Evolutionary conservation across 1,140 invertebrate species (phyloP).

Genomic region (Drosophila ironensis): DNA sequence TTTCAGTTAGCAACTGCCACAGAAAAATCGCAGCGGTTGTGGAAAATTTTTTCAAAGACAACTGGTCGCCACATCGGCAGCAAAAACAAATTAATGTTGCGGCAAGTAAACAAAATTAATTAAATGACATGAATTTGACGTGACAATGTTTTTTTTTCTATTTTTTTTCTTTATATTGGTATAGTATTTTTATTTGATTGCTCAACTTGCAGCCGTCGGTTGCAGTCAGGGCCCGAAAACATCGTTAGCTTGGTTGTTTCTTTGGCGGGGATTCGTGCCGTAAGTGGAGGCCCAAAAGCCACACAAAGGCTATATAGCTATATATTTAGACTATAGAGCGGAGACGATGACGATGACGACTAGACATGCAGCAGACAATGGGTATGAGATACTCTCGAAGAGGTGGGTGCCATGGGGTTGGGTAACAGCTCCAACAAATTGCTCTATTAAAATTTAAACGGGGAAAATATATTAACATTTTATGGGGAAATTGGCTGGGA

Average conservation of each 20-base stretch:
- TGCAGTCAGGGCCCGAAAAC: slow-evolving; percentile 44
- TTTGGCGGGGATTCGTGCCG: slow-evolving; percentile 46
- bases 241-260: slow-evolving; percentile 58
- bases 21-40: slow-evolving; percentile 36
- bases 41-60: slow-evolving; percentile 79
- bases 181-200: slow-evolving; percentile 68
- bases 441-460: too few species aligned
- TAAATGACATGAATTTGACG: slow-evolving; percentile 81
- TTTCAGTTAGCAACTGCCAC: slow-evolving; percentile 27
- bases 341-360: slow-evolving; percentile 57
- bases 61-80: slow-evolving; percentile 61
- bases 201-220: slow-evolving; percentile 50
- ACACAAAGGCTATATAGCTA: too few species aligned
- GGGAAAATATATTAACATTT: too few species aligned
- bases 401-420: too few species aligned
- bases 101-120: slow-evolving; percentile 81
- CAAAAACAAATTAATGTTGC: slow-evolving; percentile 70
- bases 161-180: slow-evolving; percentile 27
- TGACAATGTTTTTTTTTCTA: slow-evolving; percentile 75
- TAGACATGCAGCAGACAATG: slow-evolving; percentile 75
- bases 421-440: too few species aligned
- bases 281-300: slow-evolving; percentile 5
- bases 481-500: too few species aligned
- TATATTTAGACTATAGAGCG: too few species aligned
- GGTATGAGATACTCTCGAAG: slow-evolving; percentile 24